A percentile compares a stretch with the other conserved stretches of the same genome.
These are phyloP conservation scores for Lipotes vexillifer DNA, from an alignment of 2,113 vertebrate genomes.

Conservation along the genomic window DNA sequence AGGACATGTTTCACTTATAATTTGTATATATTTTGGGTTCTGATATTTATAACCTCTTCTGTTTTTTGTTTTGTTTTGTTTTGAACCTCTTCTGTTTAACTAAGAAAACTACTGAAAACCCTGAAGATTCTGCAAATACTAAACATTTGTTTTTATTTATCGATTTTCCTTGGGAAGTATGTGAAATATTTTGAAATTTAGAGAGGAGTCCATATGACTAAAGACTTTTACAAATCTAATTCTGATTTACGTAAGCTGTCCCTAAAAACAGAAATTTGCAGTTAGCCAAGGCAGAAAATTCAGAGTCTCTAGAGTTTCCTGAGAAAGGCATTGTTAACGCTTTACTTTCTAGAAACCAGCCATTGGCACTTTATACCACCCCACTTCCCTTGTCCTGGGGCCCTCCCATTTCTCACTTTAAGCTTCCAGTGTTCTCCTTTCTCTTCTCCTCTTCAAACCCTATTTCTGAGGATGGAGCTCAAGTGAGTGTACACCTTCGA, in stretches of 20 bases:
- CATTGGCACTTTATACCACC: accelerated
- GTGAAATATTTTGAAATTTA: constrained; percentile 9
- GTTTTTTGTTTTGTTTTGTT: background rate
- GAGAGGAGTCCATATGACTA: background rate
- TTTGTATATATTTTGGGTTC: constrained; percentile 56
- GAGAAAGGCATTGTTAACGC: background rate
- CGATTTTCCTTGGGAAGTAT: background rate
- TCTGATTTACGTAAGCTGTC: background rate
- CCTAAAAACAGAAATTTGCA: background rate
- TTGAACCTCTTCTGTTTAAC: constrained; percentile 44
- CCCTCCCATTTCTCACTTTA: background rate
- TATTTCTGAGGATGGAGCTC: background rate
- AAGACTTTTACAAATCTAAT: background rate
- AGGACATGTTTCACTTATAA: constrained; percentile 15
- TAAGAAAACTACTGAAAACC: background rate
- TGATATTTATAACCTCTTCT: constrained; percentile 58
- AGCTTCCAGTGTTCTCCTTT: background rate
- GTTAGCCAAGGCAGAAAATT: background rate
- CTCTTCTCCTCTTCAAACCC: background rate
- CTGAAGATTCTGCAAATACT: constrained; percentile 22
- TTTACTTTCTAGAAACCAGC: background rate
- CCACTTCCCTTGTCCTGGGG: background rate
- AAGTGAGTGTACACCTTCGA: background rate
- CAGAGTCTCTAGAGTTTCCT: background rate
- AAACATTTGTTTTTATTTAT: constrained; percentile 37